Conservation (phyloP, 2,888 invertebrate species). For the Cheilosia scutellata region DNA sequence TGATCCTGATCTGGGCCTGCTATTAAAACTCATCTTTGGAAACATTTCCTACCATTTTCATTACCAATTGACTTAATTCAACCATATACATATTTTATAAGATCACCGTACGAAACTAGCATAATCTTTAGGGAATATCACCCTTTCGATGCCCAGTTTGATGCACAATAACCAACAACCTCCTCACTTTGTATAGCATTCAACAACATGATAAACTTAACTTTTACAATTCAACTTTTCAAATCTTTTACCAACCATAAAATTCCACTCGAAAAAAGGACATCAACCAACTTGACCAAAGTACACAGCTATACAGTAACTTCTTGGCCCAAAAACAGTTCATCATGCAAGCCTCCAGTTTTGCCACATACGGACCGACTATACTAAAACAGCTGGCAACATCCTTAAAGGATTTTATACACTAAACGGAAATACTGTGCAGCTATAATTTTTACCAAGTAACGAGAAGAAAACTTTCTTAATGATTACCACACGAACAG, state of each 20-base stretch:
- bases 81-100: no score
- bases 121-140: no score
- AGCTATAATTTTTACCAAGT: conserved; percentile 44
- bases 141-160: no score
- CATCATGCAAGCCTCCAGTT: conserved; percentile 42
- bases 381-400: conserved; percentile 47
- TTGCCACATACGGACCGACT: background rate
- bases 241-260: conserved; percentile 32
- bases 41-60: no score
- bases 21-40: no score
- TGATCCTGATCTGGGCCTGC: no score
- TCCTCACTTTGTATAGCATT: background rate
- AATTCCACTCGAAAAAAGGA: conserved; percentile 27
- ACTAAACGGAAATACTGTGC: conserved; percentile 49
- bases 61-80: no score
- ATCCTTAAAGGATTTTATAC: conserved; percentile 53
- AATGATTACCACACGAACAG: conserved; percentile 74
- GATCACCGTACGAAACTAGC: no score
- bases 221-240: conserved; percentile 42
- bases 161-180: no score
- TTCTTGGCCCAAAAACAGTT: conserved; percentile 61
- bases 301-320: conserved; percentile 33
- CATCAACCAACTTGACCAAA: conserved; percentile 60
- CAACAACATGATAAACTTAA: conserved; percentile 12
- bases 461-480: conserved; percentile 48